These are phyloP conservation scores for Scalopus aquaticus DNA, from an alignment of 2,113 vertebrate genomes.

Conservation along the genomic window DNA sequence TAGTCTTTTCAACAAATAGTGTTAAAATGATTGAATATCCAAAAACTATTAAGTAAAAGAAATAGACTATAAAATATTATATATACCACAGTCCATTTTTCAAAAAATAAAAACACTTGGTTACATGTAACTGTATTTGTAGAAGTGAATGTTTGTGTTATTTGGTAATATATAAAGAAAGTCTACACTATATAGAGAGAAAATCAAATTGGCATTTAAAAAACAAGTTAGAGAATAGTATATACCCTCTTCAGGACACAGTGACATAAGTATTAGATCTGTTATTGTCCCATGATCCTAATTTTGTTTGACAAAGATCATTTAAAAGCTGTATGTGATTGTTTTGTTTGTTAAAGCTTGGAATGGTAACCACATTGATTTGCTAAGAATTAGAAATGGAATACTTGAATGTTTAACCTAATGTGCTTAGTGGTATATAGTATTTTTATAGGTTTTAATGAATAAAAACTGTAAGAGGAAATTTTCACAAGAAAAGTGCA, in stretches of 20 bases:
- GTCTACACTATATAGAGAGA: neutral
- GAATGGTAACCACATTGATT: neutral
- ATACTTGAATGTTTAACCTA: neutral
- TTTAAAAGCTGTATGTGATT: neutral
- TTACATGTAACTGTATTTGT: neutral
- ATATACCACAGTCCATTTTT: neutral
- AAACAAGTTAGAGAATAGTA: neutral
- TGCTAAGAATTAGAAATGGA: neutral
- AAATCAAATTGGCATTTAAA: neutral
- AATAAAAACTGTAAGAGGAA: slow-evolving; percentile 14
- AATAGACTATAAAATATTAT: neutral
- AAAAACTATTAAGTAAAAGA: neutral
- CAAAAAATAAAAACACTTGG: neutral
- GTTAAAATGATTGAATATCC: neutral
- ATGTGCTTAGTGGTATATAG: neutral
- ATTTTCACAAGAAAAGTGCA: neutral
- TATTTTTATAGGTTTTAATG: neutral
- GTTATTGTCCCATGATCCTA: neutral
- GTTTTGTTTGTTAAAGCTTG: neutral
- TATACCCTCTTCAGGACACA: neutral
- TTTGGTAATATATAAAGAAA: neutral
- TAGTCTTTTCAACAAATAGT: neutral
- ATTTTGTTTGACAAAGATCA: neutral
- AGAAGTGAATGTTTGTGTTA: neutral
- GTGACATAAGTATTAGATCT: neutral